Base-by-base conservation (phyloP, 2,113 vertebrate species). In the Onychorhynchus coronatus region DNA sequence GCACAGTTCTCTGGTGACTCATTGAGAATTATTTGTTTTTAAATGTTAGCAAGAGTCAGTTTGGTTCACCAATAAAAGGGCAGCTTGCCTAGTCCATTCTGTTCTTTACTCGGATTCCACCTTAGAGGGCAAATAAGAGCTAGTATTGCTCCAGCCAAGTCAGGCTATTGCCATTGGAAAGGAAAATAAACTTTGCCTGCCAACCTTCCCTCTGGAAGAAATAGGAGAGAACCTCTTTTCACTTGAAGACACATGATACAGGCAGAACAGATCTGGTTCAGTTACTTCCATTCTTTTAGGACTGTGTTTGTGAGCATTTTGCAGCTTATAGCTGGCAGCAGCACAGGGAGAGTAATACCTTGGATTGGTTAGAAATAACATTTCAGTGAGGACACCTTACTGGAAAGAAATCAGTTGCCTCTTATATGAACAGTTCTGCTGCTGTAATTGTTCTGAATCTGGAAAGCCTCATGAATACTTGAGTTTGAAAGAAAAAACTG, bases 51-150 rank as follows among this genome's bases (percentile, higher is more conserved):
- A 52, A 12, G 79, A 97, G 85, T 91, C 82, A 85, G 55, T 77
- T 93, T 95, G 85, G 85, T 93, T 96, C 90, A 88, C 93, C 53
- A 82, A 89, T 84, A 92, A 86, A 63, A 95, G 92, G 95, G 95
- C 92, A 97, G 90, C 92, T 93, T 94, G 94, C 93, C 95, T 88
- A 97, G 95, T 93, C 95, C 93, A 63, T 93, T 95, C 86, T 95
- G 91, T 96, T 96, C 92, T 95, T 88, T 93, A 71, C 91, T 97
- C 42, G 0, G 27, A 88, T 96, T 97, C 93, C 90, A 96, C 93
- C 90, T 94, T 93, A 50, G 91, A 86, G 63, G 63, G 92, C 82
- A 92, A 95, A 20, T 70, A 77, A 67, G 87, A 88, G 50, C 77
- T 77, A 83, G 33, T 74, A 63, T 37, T 63, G 20, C 65, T 96